Evolutionary conservation across 2,888 invertebrate species (phyloP).

Genomic region (Eupithecia abbreviata): DNA sequence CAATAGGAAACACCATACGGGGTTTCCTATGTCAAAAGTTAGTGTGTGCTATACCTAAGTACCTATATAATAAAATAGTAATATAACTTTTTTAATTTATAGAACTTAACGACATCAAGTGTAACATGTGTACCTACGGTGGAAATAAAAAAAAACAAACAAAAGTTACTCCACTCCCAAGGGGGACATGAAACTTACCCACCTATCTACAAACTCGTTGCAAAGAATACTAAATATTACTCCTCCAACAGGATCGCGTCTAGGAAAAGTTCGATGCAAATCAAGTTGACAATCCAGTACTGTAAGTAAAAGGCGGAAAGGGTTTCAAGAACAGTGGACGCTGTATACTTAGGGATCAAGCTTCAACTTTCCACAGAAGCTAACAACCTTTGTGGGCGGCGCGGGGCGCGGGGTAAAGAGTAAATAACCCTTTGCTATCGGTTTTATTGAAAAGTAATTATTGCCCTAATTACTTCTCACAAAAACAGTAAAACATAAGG

Average conservation of each 20-base stretch:
- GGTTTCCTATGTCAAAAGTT: too few species aligned
- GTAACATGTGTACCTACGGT: too few species aligned
- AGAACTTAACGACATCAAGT: too few species aligned
- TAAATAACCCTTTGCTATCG: not conserved
- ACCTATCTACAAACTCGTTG: not conserved
- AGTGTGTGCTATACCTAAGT: too few species aligned
- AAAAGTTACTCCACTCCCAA: not conserved
- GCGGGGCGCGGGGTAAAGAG: not conserved
- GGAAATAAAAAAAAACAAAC: not conserved
- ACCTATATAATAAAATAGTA: too few species aligned
- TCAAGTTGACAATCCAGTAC: slow-evolving; percentile 7
- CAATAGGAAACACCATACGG: too few species aligned
- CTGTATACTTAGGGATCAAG: slow-evolving; percentile 7
- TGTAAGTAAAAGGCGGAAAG: slow-evolving; percentile 15
- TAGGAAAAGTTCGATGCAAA: slow-evolving; percentile 6
- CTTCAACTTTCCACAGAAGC: slow-evolving; percentile 26
- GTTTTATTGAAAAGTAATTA: not conserved
- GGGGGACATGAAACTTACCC: not conserved
- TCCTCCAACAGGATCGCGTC: not conserved
- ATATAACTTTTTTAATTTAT: too few species aligned
- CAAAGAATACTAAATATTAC: not conserved
- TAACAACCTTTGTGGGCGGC: slow-evolving; percentile 25
- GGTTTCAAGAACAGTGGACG: slow-evolving; percentile 5
- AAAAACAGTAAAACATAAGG: too few species aligned
- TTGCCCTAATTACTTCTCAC: too few species aligned